Conservation (phyloP, 2,113 vertebrate species). For the Coryphaenoides rupestris region DNA sequence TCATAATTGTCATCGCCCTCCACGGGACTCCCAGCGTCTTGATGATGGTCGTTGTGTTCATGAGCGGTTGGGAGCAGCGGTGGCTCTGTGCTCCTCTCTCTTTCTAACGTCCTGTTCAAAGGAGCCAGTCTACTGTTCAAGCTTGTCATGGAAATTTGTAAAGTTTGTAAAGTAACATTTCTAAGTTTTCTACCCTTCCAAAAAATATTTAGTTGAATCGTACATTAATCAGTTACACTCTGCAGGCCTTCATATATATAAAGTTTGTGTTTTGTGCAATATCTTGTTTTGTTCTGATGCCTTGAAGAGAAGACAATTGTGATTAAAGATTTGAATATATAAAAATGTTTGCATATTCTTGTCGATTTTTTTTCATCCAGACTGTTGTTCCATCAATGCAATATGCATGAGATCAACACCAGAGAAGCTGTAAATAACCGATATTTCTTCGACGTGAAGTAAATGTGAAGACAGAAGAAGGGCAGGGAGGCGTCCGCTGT, state of each 20-base stretch:
- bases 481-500: background rate
- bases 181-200: slow-evolving; percentile 91
- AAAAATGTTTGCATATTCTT: background rate
- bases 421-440: background rate
- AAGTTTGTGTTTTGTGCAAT: slow-evolving; percentile 85
- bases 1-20: slow-evolving; percentile 13
- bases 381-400: background rate
- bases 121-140: slow-evolving; percentile 57
- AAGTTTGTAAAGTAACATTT: slow-evolving; percentile 97
- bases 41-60: background rate
- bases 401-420: background rate
- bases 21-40: slow-evolving; percentile 9
- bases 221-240: slow-evolving; percentile 79
- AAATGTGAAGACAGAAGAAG: background rate
- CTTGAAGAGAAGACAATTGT: slow-evolving; percentile 77
- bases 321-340: slow-evolving; percentile 80
- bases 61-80: background rate
- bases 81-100: slow-evolving; percentile 25
- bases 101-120: slow-evolving; percentile 46
- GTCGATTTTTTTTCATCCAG: slow-evolving; percentile 5
- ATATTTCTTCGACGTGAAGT: no score
- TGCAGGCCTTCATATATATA: slow-evolving; percentile 76
- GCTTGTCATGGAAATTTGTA: slow-evolving; percentile 76
- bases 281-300: slow-evolving; percentile 88
- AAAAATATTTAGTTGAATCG: slow-evolving; percentile 89